Evolutionary conservation across 2,888 invertebrate genomes (phyloP), one percentile per base, ranked within the genome.

Genomic region (Spicauda simplicius): DNA sequence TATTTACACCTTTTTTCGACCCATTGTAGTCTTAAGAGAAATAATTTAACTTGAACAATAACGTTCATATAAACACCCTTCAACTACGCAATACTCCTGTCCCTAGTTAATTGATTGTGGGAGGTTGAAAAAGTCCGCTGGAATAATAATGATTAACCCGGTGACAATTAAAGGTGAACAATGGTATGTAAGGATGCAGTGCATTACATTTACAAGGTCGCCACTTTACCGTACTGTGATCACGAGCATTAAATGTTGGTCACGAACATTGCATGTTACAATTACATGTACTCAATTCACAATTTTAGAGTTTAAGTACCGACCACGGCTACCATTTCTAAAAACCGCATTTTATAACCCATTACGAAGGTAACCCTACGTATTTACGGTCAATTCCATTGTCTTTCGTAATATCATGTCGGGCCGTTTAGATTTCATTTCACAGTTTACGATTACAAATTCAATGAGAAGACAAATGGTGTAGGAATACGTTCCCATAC

Each of bases 91-190:
- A 72, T 72, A 74, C 71, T 76, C 70, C 75, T 71, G 76, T 77
- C 77, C 65, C 66, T 70, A 69, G 73, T 69, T 82, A 82, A 86
- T 82, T 80, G 75, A 72, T 69, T 64, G 86, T 87, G 80, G 87
- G 86, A 82, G 86, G 80, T 70, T 71, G 74, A 81, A 84, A 82
- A 73, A 75, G 67, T 71, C 79, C 74, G 68, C 66, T 77, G 71
- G 71, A 76, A 75, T 81, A 86, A 75, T 81, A 86, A 87, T 82
- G 48, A 83, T 77, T 81, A 80, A 78, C 80, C 83, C 80, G 78
- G 79, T 72, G 76, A 73, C 77, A 73, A 78, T 79, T 78, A 75
- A 74, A 64, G 64, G 64, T 65, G 65, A 65, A 65, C 65, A 65
- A 59, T 65, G 30, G 55, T 33, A 66, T 14, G 59, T 54, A 66